These are phyloP conservation scores for Coleophora deauratella DNA, from an alignment of 2,888 invertebrate genomes.

Conservation along the genomic window DNA sequence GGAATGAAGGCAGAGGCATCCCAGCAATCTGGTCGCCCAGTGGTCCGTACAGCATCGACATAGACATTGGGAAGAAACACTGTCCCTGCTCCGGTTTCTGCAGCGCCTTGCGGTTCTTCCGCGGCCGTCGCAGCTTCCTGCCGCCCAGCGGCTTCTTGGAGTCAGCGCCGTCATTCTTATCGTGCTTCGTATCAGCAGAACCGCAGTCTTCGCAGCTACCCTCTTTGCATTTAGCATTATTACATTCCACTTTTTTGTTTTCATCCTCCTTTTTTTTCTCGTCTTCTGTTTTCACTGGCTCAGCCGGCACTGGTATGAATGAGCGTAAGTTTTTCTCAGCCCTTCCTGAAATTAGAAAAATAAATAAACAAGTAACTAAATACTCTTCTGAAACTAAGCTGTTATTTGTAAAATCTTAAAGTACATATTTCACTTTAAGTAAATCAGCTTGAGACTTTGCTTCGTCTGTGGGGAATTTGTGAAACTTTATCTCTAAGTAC, in stretches of 20 bases:
- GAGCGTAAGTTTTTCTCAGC: conserved; percentile 60
- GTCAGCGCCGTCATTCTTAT: conserved; percentile 46
- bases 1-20: conserved; percentile 77
- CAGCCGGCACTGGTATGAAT: conserved; percentile 58
- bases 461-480: neutral
- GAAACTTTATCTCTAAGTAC: too few species aligned
- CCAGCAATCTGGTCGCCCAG: conserved; percentile 75
- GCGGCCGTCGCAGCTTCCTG: conserved; percentile 44
- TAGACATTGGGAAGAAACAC: conserved; percentile 87
- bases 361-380: neutral
- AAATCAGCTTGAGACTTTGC: neutral
- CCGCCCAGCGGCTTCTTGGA: conserved; percentile 37
- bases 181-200: conserved; percentile 35
- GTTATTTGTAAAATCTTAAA: neutral
- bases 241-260: conserved; percentile 47
- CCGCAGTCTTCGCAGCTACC: conserved; percentile 48
- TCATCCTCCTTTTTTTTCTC: conserved; percentile 45
- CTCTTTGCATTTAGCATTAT: conserved; percentile 35
- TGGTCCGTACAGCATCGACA: conserved; percentile 90
- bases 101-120: conserved; percentile 58
- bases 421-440: neutral
- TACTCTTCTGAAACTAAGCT: too few species aligned
- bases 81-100: conserved; percentile 48
- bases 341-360: conserved; percentile 33
- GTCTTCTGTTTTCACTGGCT: conserved; percentile 44